phyloP scores from a whole-genome alignment of 1,140 invertebrate genomes.

The Musca domestica region DNA sequence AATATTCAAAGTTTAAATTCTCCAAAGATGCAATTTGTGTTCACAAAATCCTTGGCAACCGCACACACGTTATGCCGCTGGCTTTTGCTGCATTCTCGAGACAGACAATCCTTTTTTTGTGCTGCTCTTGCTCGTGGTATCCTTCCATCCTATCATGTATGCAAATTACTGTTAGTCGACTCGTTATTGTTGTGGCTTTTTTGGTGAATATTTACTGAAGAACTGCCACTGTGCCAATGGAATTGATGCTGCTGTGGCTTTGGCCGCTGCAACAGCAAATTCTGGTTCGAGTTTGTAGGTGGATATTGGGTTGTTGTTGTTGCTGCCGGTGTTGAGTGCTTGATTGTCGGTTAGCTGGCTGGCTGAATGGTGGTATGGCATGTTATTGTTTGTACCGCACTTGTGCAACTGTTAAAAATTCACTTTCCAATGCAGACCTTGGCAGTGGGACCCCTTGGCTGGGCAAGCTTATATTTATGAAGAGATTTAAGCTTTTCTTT shows the following conservation, averaged over 20 bases:
- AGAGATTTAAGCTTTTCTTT: not conserved
- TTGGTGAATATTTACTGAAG: conserved; percentile 14
- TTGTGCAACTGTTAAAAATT: conserved; percentile 17
- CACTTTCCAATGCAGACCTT: conserved; percentile 3
- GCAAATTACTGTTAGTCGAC: conserved; percentile 16
- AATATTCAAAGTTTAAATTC: not conserved
- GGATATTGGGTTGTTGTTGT: not conserved
- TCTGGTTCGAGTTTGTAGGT: not conserved
- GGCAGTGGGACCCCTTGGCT: not conserved
- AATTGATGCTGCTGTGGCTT: not conserved
- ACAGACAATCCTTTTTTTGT: not conserved
- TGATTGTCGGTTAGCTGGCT: too few species aligned
- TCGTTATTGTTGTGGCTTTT: conserved; percentile 20
- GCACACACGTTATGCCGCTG: not conserved
- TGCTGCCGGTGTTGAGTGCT: not conserved
- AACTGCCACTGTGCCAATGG: not conserved
- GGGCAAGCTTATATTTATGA: not conserved
- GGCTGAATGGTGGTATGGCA: not conserved
- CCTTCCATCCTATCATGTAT: conserved; percentile 1
- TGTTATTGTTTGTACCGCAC: conserved; percentile 13
- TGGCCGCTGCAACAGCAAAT: not conserved
- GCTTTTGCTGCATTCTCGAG: not conserved
- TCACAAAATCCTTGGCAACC: not conserved
- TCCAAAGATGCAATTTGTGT: conserved; percentile 20
- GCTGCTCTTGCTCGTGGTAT: not conserved